Conservation (phyloP, 2,888 invertebrate genomes). For the Drosophila kokeensis region DNA sequence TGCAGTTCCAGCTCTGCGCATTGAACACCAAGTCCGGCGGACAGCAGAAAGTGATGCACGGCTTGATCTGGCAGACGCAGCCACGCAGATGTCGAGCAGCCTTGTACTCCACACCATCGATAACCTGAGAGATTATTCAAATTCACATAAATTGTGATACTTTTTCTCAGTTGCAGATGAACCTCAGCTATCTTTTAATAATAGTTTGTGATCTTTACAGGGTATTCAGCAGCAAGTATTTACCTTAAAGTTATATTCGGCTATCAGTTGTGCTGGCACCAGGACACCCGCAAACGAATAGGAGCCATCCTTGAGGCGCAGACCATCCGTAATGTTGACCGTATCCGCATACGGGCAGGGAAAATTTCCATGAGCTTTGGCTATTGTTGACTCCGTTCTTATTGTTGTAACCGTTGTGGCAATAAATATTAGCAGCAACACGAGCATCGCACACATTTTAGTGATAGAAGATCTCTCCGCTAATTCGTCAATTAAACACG, state of each 20-base stretch:
- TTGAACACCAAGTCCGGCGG: conserved; percentile 66
- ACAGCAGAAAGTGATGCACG: conserved; percentile 84
- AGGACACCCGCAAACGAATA: conserved; percentile 78
- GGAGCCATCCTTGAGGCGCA: conserved; percentile 77
- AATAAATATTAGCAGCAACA: conserved; percentile 25
- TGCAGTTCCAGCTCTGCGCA: conserved; percentile 61
- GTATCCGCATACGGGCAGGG: conserved; percentile 80
- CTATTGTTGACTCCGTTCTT: neutral
- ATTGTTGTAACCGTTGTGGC: conserved; percentile 6
- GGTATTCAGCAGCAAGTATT: neutral
- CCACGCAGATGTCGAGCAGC: conserved; percentile 76
- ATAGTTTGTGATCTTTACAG: neutral
- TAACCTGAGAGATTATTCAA: conserved; percentile 3
- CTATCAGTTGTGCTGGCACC: conserved; percentile 71
- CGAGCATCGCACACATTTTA: conserved; percentile 42
- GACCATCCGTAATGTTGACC: conserved; percentile 80
- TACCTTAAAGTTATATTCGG: conserved; percentile 76
- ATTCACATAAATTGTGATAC: too few species aligned
- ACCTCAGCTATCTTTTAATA: accelerated
- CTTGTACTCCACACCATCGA: conserved; percentile 71
- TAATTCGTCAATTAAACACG: conserved; percentile 47
- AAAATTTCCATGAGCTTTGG: conserved; percentile 23
- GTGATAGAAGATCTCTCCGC: conserved; percentile 18
- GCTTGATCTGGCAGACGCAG: conserved; percentile 81
- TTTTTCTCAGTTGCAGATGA: neutral